Conservation (phyloP, 2,113 vertebrate genomes). For the Phrynosoma platyrhinos region DNA sequence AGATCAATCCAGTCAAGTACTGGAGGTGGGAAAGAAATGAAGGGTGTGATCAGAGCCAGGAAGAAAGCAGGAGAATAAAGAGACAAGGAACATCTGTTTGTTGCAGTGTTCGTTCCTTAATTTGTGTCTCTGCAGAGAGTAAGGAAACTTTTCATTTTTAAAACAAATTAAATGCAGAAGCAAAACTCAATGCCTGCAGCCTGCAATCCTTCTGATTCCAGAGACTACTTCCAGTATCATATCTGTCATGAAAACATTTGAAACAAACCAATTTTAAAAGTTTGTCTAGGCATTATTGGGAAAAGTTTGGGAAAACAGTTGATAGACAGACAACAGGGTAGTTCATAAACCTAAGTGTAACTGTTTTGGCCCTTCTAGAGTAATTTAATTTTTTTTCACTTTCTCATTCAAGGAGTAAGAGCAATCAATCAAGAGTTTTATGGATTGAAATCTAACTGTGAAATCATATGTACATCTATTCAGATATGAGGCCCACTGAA, state of each 20-base stretch:
- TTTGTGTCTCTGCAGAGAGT: constrained; percentile 12
- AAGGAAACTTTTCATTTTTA: constrained; percentile 27
- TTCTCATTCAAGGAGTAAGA: not conserved
- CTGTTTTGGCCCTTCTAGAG: constrained; percentile 1
- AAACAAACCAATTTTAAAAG: constrained; percentile 38
- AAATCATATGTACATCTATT: no score
- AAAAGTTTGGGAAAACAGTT: constrained; percentile 10
- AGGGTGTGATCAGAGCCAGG: not conserved
- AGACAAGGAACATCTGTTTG: constrained; percentile 5
- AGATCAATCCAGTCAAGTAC: not conserved
- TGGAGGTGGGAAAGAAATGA: not conserved
- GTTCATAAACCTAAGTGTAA: constrained; percentile 15
- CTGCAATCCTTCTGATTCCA: not conserved
- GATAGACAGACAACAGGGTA: constrained; percentile 24
- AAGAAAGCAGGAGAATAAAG: not conserved
- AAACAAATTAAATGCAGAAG: not conserved
- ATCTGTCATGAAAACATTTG: constrained; percentile 26
- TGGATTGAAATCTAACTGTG: not conserved
- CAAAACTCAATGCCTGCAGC: constrained; percentile 15
- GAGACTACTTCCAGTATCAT: constrained; percentile 4
- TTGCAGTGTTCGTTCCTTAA: not conserved
- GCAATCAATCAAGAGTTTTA: not conserved
- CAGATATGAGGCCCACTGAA: no score
- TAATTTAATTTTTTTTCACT: not conserved
- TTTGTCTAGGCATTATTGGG: constrained; percentile 27